Evolutionary conservation across 2,888 invertebrate species (phyloP), one percentile per base, ranked within the genome.

Genomic region (Nebria brevicollis): DNA sequence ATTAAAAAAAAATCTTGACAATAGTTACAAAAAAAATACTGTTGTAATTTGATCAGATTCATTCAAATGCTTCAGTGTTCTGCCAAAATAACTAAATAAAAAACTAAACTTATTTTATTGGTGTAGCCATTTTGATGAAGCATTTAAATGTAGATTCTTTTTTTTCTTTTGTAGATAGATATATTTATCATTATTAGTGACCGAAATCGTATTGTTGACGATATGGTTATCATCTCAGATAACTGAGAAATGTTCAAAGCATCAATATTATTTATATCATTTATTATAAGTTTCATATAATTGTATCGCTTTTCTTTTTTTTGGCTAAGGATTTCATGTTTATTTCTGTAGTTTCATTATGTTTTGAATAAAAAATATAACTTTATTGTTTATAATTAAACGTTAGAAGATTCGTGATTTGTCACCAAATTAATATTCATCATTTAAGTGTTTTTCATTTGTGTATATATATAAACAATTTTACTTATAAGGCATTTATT

Each of bases 131-230:
- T 68, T 42, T 25, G 43, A 68, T 26, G 72, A 79, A 75, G 80
- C 80, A 80, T 80, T 80, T 80, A 75, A 70, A 34, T 15, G 64
- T 80, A 80, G 34, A 54, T 54, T 25, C 34, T 79, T 79, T 43
- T 78, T 78, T 75, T 79, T 79, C 26, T 78, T 78, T 75, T 79
- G 68, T 79, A 79, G 79, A 42, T 79, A 79, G 79, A n/a, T 11
- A 15, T 75, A 54, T 54, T 54, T 34, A 54, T 64, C 42, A 41
- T n/a, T 66, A 20, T 25, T 20, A 34, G 20, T 66, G 54, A 76
- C 65, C 15, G 43, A 66, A 76, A 65, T 64, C 74, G 20, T 42
- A n/a, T n/a, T 42, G 6, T n/a, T 74, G 13, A 54, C 42, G 25
- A 72, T 72, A 72, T 34, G 13, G 13, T 13, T 72, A 72, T 34